Base-by-base conservation (phyloP, 2,888 invertebrate genomes). In the Stenurella melanura region DNA sequence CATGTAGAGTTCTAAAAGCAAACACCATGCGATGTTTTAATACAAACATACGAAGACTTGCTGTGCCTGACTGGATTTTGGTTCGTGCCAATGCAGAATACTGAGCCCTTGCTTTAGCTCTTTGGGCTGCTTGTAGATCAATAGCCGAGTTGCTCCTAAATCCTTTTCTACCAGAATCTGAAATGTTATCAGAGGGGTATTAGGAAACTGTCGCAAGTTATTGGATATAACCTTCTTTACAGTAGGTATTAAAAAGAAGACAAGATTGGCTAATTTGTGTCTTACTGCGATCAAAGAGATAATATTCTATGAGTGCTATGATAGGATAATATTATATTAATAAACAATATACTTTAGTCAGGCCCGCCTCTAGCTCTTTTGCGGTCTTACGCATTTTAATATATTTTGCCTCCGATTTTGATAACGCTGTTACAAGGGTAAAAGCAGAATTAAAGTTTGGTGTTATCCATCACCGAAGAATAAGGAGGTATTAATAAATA, bases 91-190 rank as follows among this genome's bases (percentile, higher is more conserved):
- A 92, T 85, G 94, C 94, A 69, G 96, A 95, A 90, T 96, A 96
- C 83, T 96, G 93, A 50, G 95, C 94, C 56, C 96, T 91, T 0
- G 94, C 96, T 84, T 95, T 94, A 50, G 97, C 97, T 63, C 97
- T 92, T 89, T 96, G 96, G 42, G 95, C 97, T 50, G 97, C 97
- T 87, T 96, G 96, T 82, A 97, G 93, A 91, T 98, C 98, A 86
- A 98, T 95, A 60, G 98, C 98, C 72, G 97, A 98, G 87, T 96
- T 96, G 71, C 98, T 97, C 82, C 98, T 93, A 86, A 95, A 91
- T 85, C 93, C 92, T 80, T 91, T 91, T 60, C 82, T 83, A 5
- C 79, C 80, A 10, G 87, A 83, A 86, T 87, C 88, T 88, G 82
- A 19, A 82, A 82, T 67, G 11, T 56, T 50, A 50, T 7, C n/a